These are phyloP conservation scores for Standfussiana lucernea DNA, from an alignment of 2,888 invertebrate species.

Conservation along the genomic window DNA sequence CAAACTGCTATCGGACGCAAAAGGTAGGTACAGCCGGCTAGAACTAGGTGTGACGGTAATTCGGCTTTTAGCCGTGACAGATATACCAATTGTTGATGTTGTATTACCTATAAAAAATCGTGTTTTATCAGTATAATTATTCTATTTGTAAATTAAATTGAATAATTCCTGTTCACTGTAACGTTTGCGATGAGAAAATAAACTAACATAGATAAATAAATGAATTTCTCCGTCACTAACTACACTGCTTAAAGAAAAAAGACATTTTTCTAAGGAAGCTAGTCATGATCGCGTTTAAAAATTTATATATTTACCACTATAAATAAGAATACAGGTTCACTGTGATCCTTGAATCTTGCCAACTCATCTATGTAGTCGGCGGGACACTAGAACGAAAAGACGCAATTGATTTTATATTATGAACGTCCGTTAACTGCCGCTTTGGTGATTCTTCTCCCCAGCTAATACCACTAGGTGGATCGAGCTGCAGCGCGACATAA, in stretches of 20 bases:
- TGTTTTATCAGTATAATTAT: too few relatives aligned
- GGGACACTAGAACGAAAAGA: slow-evolving; percentile 82
- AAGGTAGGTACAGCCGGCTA: too few relatives aligned
- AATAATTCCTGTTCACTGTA: too few relatives aligned
- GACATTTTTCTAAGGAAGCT: neutral
- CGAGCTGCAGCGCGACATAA: too few relatives aligned
- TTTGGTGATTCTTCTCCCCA: neutral
- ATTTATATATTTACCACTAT: slow-evolving; percentile 80
- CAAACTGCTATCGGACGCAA: too few relatives aligned
- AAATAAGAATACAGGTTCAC: slow-evolving; percentile 94
- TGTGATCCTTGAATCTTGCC: slow-evolving; percentile 91
- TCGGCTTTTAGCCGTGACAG: neutral
- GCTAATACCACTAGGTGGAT: neutral
- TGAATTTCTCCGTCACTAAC: too few relatives aligned
- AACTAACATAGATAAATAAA: too few relatives aligned
- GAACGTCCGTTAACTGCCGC: neutral
- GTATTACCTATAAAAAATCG: neutral
- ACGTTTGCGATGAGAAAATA: too few relatives aligned
- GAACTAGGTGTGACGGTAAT: neutral
- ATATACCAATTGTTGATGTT: neutral
- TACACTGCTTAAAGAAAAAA: too few relatives aligned
- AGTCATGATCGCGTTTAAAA: neutral
- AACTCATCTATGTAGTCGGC: slow-evolving; percentile 91
- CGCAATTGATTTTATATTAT: neutral
- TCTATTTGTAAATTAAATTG: too few relatives aligned